phyloP scores from a whole-genome alignment of 64 coral and sea anemone species.

The Acropora yongei region DNA sequence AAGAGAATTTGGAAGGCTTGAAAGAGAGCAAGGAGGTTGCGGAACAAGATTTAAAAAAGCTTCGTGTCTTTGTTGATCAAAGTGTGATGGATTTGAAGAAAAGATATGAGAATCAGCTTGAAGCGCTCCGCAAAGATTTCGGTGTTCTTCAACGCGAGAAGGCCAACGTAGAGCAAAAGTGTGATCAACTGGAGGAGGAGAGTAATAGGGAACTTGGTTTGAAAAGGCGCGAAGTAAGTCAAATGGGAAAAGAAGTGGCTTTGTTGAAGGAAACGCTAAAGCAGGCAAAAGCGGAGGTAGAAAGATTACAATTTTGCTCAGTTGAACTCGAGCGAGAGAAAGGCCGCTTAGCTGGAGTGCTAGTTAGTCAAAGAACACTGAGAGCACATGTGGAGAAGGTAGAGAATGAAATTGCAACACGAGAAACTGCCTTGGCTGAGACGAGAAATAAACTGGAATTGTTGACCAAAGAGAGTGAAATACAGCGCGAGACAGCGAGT shows the following conservation, averaged over 20 bases:
- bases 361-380: constrained; percentile 75
- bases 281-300: constrained; percentile 59
- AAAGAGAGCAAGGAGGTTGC: constrained; percentile 54
- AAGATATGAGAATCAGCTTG: constrained; percentile 60
- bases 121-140: constrained; percentile 35
- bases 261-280: constrained; percentile 43
- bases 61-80: constrained; percentile 54
- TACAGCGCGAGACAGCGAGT: constrained; percentile 52
- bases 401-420: constrained; percentile 58
- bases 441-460: constrained; percentile 32
- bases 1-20: constrained; percentile 35
- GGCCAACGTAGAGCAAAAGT: constrained; percentile 36
- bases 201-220: constrained; percentile 35
- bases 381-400: constrained; percentile 77
- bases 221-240: constrained; percentile 39
- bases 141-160: constrained; percentile 58
- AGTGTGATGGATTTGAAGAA: constrained; percentile 62
- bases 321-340: constrained; percentile 89
- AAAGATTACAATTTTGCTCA: constrained; percentile 66
- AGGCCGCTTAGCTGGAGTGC: constrained; percentile 77
- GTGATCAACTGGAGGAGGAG: constrained; percentile 53
- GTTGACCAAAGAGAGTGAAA: constrained; percentile 60
- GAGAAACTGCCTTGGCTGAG: constrained; percentile 58
- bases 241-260: constrained; percentile 65
- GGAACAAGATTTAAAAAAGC: constrained; percentile 62